Evolutionary conservation across 2,113 vertebrate species (phyloP).

Genomic region (Carollia perspicillata): DNA sequence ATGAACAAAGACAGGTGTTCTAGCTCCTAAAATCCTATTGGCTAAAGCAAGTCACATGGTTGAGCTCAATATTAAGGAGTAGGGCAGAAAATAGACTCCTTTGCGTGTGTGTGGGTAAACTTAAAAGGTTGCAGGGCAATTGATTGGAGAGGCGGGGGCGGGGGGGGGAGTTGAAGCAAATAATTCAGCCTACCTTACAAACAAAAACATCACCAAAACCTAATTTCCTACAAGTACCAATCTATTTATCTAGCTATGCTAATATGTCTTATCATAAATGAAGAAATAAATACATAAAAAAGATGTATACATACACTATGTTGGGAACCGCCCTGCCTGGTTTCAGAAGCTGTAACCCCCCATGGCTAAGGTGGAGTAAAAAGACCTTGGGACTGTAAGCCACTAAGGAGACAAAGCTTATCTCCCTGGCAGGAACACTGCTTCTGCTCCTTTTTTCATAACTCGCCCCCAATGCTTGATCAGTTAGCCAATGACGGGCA

Average conservation of each 20-base stretch:
- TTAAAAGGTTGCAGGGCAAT: not conserved
- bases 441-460: no score
- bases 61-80: not conserved
- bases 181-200: not conserved
- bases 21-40: not conserved
- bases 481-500: no score
- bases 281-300: not conserved
- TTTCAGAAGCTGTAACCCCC: no score
- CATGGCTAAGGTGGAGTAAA: no score
- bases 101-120: not conserved
- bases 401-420: no score
- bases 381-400: no score
- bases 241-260: not conserved
- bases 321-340: no score
- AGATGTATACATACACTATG: not conserved
- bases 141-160: not conserved
- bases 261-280: not conserved
- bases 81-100: not conserved
- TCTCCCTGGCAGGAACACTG: no score
- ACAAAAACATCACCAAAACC: not conserved
- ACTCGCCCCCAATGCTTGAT: no score
- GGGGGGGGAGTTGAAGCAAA: not conserved
- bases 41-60: not conserved
- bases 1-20: not conserved
- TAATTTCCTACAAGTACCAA: not conserved